These are phyloP conservation scores for Pseudachorutes palmiensis DNA, from an alignment of 1,140 invertebrate species.

Conservation along the genomic window DNA sequence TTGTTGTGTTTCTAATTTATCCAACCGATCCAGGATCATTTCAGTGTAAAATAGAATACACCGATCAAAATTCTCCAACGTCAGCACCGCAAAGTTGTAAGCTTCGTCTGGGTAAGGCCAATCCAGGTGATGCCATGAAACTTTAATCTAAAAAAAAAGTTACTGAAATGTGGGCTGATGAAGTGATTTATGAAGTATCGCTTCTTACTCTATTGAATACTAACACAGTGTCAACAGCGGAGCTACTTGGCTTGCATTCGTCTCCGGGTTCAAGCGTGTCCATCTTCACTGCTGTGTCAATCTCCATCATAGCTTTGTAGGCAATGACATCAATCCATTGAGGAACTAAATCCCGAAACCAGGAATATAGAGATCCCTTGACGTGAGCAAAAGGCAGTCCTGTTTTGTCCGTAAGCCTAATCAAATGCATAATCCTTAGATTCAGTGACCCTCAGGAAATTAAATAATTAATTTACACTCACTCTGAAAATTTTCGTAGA, in stretches of 20 bases:
- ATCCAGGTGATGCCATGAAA: not conserved
- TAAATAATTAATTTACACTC: not conserved
- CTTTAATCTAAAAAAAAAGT: conserved; percentile 3
- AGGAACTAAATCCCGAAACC: not conserved
- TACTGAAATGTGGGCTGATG: not conserved
- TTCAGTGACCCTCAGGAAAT: not conserved
- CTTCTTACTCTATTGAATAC: not conserved
- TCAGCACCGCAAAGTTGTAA: not conserved
- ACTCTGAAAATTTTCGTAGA: not conserved
- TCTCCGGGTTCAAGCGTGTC: not conserved
- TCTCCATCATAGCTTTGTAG: not conserved
- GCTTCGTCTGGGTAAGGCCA: not conserved
- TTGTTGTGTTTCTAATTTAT: not conserved
- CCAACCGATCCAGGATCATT: not conserved
- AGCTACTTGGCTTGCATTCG: not conserved
- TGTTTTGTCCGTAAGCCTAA: not conserved
- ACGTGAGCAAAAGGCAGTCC: not conserved
- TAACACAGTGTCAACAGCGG: not conserved
- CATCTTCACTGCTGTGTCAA: not conserved
- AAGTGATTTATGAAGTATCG: not conserved
- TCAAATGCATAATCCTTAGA: not conserved
- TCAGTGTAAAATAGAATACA: not conserved
- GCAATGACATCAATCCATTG: conserved; percentile 1
- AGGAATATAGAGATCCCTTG: not conserved
- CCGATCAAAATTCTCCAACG: not conserved